These are phyloP conservation scores for Salminus brasiliensis DNA, from an alignment of 2,113 vertebrate species.

Conservation along the genomic window DNA sequence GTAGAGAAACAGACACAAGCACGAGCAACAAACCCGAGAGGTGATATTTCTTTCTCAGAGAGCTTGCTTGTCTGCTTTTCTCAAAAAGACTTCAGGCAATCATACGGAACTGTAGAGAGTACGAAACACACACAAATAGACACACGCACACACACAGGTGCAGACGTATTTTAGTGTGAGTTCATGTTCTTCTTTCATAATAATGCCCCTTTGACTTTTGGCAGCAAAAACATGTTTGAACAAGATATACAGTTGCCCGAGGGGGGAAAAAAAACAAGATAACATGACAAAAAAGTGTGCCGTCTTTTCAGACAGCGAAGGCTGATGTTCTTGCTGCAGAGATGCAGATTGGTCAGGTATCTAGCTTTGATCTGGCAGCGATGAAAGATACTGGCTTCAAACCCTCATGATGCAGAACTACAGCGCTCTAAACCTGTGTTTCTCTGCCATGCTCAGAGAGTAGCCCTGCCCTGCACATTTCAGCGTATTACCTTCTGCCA, in stretches of 20 bases:
- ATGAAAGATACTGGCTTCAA: background rate
- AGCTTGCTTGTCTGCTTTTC: background rate
- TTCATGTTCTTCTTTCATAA: conserved; percentile 11
- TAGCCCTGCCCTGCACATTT: background rate
- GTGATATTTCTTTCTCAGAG: background rate
- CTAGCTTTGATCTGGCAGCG: background rate
- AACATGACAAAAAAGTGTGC: background rate
- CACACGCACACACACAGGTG: conserved; percentile 1
- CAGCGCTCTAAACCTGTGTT: background rate
- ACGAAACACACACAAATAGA: too few relatives aligned
- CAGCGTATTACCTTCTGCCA: background rate
- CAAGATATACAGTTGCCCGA: conserved; percentile 10
- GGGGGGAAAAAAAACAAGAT: background rate
- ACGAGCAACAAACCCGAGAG: background rate
- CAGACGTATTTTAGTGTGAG: background rate
- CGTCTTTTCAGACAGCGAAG: background rate
- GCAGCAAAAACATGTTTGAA: conserved; percentile 6
- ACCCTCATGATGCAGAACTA: background rate
- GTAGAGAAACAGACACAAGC: too few relatives aligned
- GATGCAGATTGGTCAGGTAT: background rate
- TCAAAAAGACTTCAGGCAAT: background rate
- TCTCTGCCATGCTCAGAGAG: background rate
- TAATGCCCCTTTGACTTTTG: background rate
- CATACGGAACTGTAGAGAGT: background rate
- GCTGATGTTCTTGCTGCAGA: background rate